Evolutionary conservation across 2,888 invertebrate species (phyloP).

Genomic region (Rhopalosiphum nymphaeae): DNA sequence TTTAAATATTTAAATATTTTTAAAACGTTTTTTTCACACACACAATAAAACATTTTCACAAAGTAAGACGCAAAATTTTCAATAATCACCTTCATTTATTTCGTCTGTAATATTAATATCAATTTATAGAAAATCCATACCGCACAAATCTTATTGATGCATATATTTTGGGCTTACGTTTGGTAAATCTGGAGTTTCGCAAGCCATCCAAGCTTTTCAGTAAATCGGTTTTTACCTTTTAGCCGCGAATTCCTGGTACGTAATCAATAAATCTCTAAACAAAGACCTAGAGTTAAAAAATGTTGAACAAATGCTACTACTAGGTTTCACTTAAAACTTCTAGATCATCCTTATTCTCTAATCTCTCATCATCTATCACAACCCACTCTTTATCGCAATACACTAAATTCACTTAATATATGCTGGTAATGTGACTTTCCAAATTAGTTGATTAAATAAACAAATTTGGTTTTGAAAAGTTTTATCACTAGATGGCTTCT

Average conservation of each 20-base stretch:
- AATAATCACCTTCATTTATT: neutral
- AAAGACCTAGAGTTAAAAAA: neutral
- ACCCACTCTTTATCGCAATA: neutral
- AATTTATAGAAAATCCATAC: neutral
- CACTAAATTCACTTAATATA: neutral
- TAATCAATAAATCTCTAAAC: neutral
- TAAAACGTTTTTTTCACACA: too few species aligned
- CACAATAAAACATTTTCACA: too few species aligned
- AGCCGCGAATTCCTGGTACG: neutral
- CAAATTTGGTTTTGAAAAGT: neutral
- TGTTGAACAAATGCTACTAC: neutral
- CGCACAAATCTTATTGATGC: neutral
- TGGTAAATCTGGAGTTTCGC: neutral
- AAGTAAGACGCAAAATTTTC: neutral
- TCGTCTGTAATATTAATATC: neutral
- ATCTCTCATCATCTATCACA: neutral
- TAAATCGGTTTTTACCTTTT: neutral
- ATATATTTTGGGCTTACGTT: neutral
- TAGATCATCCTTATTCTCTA: neutral
- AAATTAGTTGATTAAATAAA: neutral
- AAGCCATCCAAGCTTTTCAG: too few species aligned
- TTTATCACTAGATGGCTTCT: neutral
- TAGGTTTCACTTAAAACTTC: neutral
- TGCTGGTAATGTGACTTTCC: neutral
- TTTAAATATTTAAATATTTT: too few species aligned